Evolutionary conservation across 2,113 vertebrate genomes (phyloP), one percentile per base, ranked within the genome.

Genomic region (Bos indicus): DNA sequence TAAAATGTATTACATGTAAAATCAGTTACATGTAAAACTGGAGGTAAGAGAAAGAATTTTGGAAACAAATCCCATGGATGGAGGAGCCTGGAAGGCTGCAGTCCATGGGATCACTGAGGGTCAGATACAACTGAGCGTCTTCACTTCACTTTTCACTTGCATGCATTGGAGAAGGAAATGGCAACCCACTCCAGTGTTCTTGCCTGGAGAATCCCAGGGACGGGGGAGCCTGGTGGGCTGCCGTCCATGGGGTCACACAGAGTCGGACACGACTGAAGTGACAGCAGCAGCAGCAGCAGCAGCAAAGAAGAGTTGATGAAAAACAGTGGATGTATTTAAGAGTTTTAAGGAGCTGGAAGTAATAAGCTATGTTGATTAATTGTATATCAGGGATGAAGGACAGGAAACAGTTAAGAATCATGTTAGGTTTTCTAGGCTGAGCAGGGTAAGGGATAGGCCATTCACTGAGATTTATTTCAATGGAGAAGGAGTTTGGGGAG

Each of bases 371-470:
- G 15, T 16, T 40, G 54, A 52, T 71, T 36, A 25, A 57, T 7
- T 64, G 0, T 15, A 4, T 26, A 21, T 40, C 43, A 56, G 15
- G 1, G 1, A 17, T 10, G 2, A 59, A n/a, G 17, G 33, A 54
- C 46, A 51, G 1, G 77, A 16, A 56, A 30, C 13, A 60, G 36
- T 15, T 23, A 43, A 71, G 64, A 40, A 26, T 36, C 12, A 2
- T 6, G 33, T 40, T 12, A 43, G 26, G 21, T 2, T 54, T 52
- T 71, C 23, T 40, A 62, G 57, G 6, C 48, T 26, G 17, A n/a
- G 26, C 1, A 54, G 43, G 25, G 3, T 52, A 57, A 36, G 10
- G 4, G 16, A 46, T 81, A 30, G 40, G 16, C 33, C 16, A 26
- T 36, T 71, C 43, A 80, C n/a, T 60, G 62, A 94, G 16, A 89